Percentiles rank a stretch among this genome's conserved stretches.
These are phyloP conservation scores for Tachypleus tridentatus DNA, from an alignment of 1,140 invertebrate species.

Conservation along the genomic window DNA sequence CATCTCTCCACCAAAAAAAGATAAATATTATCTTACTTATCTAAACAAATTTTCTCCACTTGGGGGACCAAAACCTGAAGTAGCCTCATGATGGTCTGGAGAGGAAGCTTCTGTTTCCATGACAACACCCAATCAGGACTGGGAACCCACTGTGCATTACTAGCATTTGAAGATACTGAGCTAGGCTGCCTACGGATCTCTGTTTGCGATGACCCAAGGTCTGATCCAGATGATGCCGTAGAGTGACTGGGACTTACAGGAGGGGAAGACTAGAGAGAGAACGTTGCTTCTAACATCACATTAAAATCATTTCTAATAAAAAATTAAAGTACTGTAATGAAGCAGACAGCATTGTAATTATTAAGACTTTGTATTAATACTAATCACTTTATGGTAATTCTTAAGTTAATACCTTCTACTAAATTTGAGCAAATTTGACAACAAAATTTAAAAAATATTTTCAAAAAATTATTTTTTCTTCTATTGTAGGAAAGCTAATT, in stretches of 20 bases:
- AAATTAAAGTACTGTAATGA: too few relatives aligned
- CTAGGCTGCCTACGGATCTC: slow-evolving; percentile 10
- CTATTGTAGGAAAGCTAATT: too few relatives aligned
- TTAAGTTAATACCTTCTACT: too few relatives aligned
- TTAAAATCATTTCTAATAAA: too few relatives aligned
- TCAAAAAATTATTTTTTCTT: too few relatives aligned
- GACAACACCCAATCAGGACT: slow-evolving; percentile 87
- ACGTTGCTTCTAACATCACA: too few relatives aligned
- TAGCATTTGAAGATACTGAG: slow-evolving; percentile 5
- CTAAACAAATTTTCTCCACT: slow-evolving; percentile 99
- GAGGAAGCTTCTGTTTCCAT: slow-evolving; percentile 92
- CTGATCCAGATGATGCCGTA: slow-evolving; percentile 14
- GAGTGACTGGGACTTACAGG: slow-evolving; percentile 17
- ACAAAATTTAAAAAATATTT: too few relatives aligned
- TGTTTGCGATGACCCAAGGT: slow-evolving; percentile 9
- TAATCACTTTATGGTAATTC: too few relatives aligned
- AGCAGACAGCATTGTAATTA: too few relatives aligned
- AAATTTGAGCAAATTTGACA: too few relatives aligned
- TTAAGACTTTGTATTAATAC: too few relatives aligned
- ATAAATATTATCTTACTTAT: slow-evolving; percentile 61
- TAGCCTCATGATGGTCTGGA: slow-evolving; percentile 98
- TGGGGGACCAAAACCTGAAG: slow-evolving; percentile 97
- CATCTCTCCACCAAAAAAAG: too few relatives aligned
- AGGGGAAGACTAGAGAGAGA: slow-evolving; percentile 9
- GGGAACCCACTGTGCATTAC: slow-evolving; percentile 58